Conservation (phyloP, 2,888 invertebrate species). For the Acleris emargana region DNA sequence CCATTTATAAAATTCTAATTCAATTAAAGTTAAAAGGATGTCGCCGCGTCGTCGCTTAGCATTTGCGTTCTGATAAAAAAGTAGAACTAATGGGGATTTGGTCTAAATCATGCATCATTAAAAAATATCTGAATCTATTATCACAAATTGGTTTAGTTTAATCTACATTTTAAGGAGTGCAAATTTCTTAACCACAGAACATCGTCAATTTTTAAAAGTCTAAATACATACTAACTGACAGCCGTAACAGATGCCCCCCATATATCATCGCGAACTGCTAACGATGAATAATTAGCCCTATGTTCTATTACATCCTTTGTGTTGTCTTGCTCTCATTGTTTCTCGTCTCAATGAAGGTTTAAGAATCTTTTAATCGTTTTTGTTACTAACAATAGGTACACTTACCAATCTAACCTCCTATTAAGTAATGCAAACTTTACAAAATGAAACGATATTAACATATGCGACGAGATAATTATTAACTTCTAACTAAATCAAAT, state of each 20-base stretch:
- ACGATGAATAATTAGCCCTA: constrained; percentile 70
- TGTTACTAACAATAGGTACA: too few relatives aligned
- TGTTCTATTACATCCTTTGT: constrained; percentile 48
- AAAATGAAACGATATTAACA: too few relatives aligned
- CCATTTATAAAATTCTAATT: constrained; percentile 36
- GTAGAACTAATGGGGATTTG: constrained; percentile 4
- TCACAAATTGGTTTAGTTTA: too few relatives aligned
- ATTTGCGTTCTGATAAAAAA: constrained; percentile 29
- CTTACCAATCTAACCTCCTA: too few relatives aligned
- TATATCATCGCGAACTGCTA: constrained; percentile 62
- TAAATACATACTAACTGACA: constrained; percentile 40
- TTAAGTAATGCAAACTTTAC: too few relatives aligned
- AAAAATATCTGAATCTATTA: neutral
- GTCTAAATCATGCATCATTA: constrained; percentile 2
- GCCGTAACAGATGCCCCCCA: constrained; percentile 58
- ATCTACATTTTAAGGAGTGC: too few relatives aligned
- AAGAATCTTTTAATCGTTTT: constrained; percentile 31
- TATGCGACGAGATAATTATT: too few relatives aligned
- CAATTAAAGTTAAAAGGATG: constrained; percentile 34
- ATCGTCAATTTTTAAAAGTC: constrained; percentile 29
- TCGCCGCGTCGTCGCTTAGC: constrained; percentile 23
- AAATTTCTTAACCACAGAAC: constrained; percentile 11
- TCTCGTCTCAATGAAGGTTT: constrained; percentile 27
- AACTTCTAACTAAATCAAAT: too few relatives aligned
- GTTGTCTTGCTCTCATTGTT: constrained; percentile 48